Base-by-base conservation (phyloP, 2,113 vertebrate species). In the Sebastes schlegelii region DNA sequence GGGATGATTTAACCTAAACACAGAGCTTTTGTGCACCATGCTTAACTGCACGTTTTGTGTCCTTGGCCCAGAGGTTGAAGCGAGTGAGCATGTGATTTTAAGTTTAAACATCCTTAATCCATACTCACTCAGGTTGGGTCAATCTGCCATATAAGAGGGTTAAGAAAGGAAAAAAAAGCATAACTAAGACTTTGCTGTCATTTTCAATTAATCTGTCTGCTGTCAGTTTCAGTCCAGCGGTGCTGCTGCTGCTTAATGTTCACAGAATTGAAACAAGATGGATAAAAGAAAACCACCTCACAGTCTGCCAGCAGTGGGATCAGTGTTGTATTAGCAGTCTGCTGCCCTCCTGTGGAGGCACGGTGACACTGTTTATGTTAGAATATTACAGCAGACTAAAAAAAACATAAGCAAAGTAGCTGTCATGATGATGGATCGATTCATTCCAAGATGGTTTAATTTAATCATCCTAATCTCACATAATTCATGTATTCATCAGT, bases 261-360 rank as follows among this genome's bases (percentile, higher is more conserved):
- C 54, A 55, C 65, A 55, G 51, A 83, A 90, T 75, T 88, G 78
- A 85, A 90, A 90, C 86, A 91, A 93, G 84, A 86, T 88, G 86
- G 70, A 42, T 77, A 19, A 77, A 65, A 78, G 10, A 63, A 64
- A 23, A 4, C 23, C 2, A 66, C 65, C 43, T 64, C 43, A 23
- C 21, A 6, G 60, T 65, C 46, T 76, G 21, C 16, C n/a, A 46
- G 5, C 8, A 69, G 48, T 4, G 65, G 52, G 45, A 82, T 26
- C 26, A 26, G 61, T 7, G 52, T 26, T 51, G 40, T 58, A 46
- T 58, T n/a, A 68, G 34, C 42, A 34, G 58, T 90, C 82, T 94
- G 84, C 91, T 92, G 92, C 91, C 93, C 90, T 84, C 92, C 64
- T 81, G 90, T 93, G 93, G 93, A 78, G n/a, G 42, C 16, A 43